Percentiles rank a stretch among this genome's conserved stretches.
These are phyloP conservation scores for Gallinago jamesoni DNA, from an alignment of 2,113 vertebrate genomes.

Conservation along the genomic window DNA sequence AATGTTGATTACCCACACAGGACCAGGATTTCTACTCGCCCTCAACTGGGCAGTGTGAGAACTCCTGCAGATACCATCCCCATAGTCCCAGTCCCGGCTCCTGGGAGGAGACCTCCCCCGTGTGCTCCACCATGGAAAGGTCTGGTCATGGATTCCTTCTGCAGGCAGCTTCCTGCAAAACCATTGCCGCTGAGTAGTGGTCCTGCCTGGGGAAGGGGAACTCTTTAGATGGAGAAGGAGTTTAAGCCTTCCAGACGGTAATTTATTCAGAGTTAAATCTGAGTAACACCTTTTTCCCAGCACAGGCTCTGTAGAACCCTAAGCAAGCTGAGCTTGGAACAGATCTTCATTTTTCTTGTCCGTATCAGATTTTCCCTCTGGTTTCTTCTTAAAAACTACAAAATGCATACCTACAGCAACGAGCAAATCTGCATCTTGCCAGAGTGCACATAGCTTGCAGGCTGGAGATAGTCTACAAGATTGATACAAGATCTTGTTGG, in stretches of 20 bases:
- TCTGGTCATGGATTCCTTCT: not conserved
- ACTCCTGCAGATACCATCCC: not conserved
- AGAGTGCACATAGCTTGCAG: not conserved
- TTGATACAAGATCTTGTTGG: not conserved
- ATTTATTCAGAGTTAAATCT: not conserved
- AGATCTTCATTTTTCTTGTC: not conserved
- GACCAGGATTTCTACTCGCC: accelerated
- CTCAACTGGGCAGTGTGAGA: not conserved
- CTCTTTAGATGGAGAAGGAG: not conserved
- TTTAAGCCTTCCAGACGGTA: not conserved
- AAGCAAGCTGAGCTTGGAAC: not conserved
- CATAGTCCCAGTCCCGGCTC: accelerated
- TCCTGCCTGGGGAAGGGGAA: not conserved
- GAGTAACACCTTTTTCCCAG: not conserved
- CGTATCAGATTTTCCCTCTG: not conserved
- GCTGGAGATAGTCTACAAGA: not conserved
- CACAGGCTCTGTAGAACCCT: not conserved
- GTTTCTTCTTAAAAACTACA: not conserved
- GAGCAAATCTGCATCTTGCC: not conserved
- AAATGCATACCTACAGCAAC: not conserved
- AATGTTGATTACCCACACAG: accelerated
- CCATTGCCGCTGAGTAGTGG: not conserved
- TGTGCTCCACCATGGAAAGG: not conserved
- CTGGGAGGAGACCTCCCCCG: not conserved
- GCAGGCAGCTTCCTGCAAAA: not conserved